These are phyloP conservation scores for Rhopilema esculentum DNA, from an alignment of 30 jellyfish, hydroid and myxozoan species.

Conservation along the genomic window DNA sequence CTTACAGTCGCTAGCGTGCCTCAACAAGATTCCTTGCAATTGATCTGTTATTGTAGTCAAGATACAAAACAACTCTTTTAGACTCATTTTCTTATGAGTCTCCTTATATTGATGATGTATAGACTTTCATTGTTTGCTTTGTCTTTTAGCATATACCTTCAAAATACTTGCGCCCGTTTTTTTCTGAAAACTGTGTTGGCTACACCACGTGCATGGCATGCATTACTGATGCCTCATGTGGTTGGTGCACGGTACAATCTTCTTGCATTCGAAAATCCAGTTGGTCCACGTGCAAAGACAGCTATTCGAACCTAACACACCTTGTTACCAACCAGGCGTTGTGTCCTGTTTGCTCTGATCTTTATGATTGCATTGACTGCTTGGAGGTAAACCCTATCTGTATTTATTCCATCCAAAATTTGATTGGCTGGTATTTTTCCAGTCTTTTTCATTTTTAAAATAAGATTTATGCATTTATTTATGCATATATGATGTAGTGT, in stretches of 20 bases:
- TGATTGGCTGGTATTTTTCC: not conserved
- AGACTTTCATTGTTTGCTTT: not conserved
- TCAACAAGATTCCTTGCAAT: too few species aligned
- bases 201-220: constrained; percentile 83
- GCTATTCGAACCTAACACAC: constrained; percentile 7
- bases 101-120: too few species aligned
- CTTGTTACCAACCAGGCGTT: constrained; percentile 18
- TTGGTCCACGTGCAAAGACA: constrained; percentile 61
- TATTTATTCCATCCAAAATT: too few species aligned
- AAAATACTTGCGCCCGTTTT: constrained; percentile 75
- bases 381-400: constrained; percentile 53
- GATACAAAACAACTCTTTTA: too few species aligned
- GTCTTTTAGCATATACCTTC: constrained; percentile 27
- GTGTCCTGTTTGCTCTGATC: constrained; percentile 70
- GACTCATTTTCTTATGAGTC: too few species aligned
- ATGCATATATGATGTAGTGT: too few species aligned
- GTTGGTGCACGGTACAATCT: constrained; percentile 79
- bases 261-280: constrained; percentile 61
- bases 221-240: constrained; percentile 82
- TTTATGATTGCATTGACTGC: constrained; percentile 74
- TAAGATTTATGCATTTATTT: too few species aligned
- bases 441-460: too few species aligned
- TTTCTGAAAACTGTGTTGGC: constrained; percentile 55
- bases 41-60: too few species aligned
- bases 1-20: too few species aligned